Conservation (phyloP, 2,113 vertebrate species). For the Saccopteryx leptura region DNA sequence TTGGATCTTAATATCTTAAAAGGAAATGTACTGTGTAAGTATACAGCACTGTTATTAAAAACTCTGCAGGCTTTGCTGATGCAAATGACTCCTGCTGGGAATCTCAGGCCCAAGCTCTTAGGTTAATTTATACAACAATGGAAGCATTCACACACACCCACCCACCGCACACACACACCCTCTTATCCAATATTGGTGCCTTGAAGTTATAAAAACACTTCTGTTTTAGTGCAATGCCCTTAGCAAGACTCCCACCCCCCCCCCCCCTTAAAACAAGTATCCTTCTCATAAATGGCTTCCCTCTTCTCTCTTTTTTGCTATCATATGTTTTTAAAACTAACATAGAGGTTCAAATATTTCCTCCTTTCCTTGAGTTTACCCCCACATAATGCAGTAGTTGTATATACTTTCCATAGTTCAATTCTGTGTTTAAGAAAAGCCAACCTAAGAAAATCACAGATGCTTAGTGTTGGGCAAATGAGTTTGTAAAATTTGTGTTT, state of each 20-base stretch:
- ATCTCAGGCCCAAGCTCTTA: not conserved
- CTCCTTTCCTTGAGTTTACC: not conserved
- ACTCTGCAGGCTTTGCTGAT: constrained; percentile 29
- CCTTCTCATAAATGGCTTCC: constrained; percentile 19
- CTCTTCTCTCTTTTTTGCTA: not conserved
- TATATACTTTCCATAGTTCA: not conserved
- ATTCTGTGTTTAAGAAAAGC: constrained; percentile 9
- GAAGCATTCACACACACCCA: not conserved
- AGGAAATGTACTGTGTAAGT: not conserved
- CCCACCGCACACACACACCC: not conserved
- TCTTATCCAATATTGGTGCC: not conserved
- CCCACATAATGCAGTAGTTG: not conserved
- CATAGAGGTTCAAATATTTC: constrained; percentile 19
- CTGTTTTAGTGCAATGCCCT: not conserved
- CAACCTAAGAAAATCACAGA: not conserved
- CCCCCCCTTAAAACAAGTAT: constrained; percentile 41
- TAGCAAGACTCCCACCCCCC: constrained; percentile 44
- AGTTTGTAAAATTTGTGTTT: too few relatives aligned
- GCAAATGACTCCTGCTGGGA: constrained; percentile 28
- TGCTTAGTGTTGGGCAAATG: not conserved
- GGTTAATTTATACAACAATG: not conserved
- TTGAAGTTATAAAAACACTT: constrained; percentile 1
- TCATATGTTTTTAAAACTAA: constrained; percentile 47
- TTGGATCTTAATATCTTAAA: constrained; percentile 46
- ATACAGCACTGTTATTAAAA: not conserved